Conservation (phyloP, 1,140 invertebrate genomes). For the Sarcophaga bullata region DNA sequence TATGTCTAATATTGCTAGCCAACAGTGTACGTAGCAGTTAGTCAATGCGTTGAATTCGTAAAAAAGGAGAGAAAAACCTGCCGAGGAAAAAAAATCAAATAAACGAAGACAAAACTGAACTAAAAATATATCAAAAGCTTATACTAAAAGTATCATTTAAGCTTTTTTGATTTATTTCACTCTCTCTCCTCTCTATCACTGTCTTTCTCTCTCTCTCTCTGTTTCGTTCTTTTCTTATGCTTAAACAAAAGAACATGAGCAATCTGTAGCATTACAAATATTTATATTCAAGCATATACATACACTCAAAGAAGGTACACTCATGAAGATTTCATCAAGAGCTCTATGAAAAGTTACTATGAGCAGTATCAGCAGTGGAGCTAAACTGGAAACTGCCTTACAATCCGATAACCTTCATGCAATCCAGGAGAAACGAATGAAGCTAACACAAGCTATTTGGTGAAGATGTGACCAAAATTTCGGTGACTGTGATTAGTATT, state of each 20-base stretch:
- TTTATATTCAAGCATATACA: background rate
- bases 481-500: too few relatives aligned
- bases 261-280: slow-evolving; percentile 11
- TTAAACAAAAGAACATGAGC: background rate
- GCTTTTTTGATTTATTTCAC: slow-evolving; percentile 18
- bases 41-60: background rate
- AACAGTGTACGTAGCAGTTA: background rate
- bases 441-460: too few relatives aligned
- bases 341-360: too few relatives aligned
- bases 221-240: background rate
- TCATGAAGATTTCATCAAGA: background rate
- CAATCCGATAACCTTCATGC: too few relatives aligned
- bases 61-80: background rate
- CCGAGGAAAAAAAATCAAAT: background rate
- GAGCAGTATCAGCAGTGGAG: too few relatives aligned
- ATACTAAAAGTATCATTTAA: slow-evolving; percentile 20
- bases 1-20: background rate
- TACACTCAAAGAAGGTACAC: background rate
- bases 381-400: too few relatives aligned
- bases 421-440: too few relatives aligned
- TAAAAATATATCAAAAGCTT: slow-evolving; percentile 22
- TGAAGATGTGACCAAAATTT: too few relatives aligned
- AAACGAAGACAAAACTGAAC: background rate
- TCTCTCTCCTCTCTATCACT: background rate
- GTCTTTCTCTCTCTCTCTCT: too few relatives aligned